Evolutionary conservation across 2,797 vertebrate genomes (phyloP).

Genomic region (Poeciliopsis presidionis): DNA sequence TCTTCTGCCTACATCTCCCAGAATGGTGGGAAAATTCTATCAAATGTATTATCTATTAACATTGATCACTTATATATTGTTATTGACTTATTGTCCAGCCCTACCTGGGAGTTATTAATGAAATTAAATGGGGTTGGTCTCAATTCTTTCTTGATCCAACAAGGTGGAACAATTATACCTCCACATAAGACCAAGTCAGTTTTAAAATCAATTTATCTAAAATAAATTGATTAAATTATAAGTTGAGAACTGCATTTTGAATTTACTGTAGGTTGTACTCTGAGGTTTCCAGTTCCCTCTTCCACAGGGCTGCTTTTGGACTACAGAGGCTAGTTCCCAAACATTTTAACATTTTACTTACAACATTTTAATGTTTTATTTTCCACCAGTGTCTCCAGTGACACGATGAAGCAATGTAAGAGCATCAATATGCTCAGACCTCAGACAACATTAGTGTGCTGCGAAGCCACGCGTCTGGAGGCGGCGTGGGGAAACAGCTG

Average conservation of each 20-base stretch:
- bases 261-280: neutral
- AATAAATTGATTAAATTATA: neutral
- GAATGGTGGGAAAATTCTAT: too few species aligned
- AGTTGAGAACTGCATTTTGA: neutral
- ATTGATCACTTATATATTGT: too few species aligned
- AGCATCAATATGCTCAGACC: constrained; percentile 50
- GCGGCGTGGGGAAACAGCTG: constrained; percentile 58
- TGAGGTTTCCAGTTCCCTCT: neutral
- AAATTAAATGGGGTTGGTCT: neutral
- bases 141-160: neutral
- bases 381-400: constrained; percentile 25
- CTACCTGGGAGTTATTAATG: neutral
- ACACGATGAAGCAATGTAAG: constrained; percentile 42
- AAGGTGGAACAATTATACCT: neutral
- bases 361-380: constrained; percentile 26
- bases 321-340: neutral
- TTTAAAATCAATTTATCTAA: neutral
- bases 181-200: neutral
- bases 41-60: too few species aligned
- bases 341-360: constrained; percentile 27
- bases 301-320: neutral
- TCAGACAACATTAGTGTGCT: constrained; percentile 25
- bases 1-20: too few species aligned
- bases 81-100: too few species aligned
- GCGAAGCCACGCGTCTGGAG: constrained; percentile 49